phyloP scores from a whole-genome alignment of 2,888 invertebrate species.

The Chironomus tentans region DNA sequence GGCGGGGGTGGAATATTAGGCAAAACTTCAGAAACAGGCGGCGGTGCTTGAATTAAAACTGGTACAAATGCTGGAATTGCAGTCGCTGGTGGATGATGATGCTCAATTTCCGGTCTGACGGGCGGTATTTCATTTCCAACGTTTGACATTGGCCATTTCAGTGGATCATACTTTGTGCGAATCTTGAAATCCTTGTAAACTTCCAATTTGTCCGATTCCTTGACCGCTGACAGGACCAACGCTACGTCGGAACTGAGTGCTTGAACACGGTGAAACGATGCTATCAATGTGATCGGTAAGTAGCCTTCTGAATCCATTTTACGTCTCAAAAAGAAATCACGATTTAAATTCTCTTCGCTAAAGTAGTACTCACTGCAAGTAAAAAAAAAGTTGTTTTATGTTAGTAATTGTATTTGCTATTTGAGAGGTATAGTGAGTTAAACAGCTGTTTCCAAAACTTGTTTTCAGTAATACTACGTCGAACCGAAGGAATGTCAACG shows the following conservation, averaged over 20 bases:
- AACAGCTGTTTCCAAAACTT: too few species aligned
- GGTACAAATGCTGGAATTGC: slow-evolving; percentile 37
- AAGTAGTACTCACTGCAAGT: slow-evolving; percentile 94
- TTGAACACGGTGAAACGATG: slow-evolving; percentile 90
- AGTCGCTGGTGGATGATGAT: neutral
- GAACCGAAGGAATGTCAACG: too few species aligned
- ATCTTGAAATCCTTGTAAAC: slow-evolving; percentile 68
- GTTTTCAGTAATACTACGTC: too few species aligned
- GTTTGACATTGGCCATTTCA: slow-evolving; percentile 70
- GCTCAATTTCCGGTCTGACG: neutral
- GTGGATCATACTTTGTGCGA: slow-evolving; percentile 71
- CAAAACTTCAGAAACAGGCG: slow-evolving; percentile 34
- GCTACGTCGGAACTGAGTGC: slow-evolving; percentile 76
- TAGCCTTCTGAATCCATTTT: slow-evolving; percentile 95
- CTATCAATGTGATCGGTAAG: slow-evolving; percentile 85
- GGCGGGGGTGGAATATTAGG: slow-evolving; percentile 64
- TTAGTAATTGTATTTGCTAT: too few species aligned
- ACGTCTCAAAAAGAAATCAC: slow-evolving; percentile 91
- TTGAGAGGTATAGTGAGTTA: too few species aligned
- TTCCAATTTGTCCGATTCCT: slow-evolving; percentile 78
- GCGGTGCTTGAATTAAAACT: slow-evolving; percentile 48
- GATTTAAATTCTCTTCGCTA: slow-evolving; percentile 87
- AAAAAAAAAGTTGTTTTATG: too few species aligned
- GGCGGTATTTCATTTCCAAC: neutral
- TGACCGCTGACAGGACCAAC: slow-evolving; percentile 75